phyloP scores from a whole-genome alignment of 2,888 invertebrate species.

The Argyra leucocephala region DNA sequence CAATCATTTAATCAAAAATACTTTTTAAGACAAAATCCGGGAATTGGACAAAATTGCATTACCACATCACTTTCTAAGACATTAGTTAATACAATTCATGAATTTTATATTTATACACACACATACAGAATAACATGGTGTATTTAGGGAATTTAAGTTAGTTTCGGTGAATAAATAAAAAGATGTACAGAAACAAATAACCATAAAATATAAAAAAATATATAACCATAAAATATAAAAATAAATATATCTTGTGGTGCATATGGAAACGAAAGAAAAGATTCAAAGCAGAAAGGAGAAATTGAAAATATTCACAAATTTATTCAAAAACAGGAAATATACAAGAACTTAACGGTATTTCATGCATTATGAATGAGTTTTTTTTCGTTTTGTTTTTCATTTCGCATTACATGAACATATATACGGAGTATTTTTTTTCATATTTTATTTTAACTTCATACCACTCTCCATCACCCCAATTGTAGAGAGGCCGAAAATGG shows the following conservation, averaged over 20 bases:
- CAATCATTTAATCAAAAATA: conserved; percentile 4
- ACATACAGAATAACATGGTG: not conserved
- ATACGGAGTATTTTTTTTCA: no score
- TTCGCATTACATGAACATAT: no score
- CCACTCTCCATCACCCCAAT: no score
- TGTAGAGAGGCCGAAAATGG: no score
- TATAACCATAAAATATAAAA: not conserved
- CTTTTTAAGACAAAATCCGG: not conserved
- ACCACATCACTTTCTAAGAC: not conserved
- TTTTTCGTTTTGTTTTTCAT: not conserved
- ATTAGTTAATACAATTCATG: not conserved
- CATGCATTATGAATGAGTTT: conserved; percentile 4
- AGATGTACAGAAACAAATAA: not conserved
- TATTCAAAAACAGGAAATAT: not conserved
- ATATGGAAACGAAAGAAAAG: not conserved
- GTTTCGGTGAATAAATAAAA: no score
- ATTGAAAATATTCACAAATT: not conserved
- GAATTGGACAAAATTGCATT: not conserved
- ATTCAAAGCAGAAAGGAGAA: not conserved
- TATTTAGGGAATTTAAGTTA: no score
- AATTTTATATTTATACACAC: not conserved
- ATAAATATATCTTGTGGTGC: not conserved
- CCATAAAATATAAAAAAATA: not conserved
- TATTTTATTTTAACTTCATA: no score
- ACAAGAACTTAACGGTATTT: not conserved